Percentiles rank a stretch among this genome's conserved stretches.
Evolutionary conservation across 2,113 vertebrate species (phyloP).

Genomic region (Zosterops pallidus): DNA sequence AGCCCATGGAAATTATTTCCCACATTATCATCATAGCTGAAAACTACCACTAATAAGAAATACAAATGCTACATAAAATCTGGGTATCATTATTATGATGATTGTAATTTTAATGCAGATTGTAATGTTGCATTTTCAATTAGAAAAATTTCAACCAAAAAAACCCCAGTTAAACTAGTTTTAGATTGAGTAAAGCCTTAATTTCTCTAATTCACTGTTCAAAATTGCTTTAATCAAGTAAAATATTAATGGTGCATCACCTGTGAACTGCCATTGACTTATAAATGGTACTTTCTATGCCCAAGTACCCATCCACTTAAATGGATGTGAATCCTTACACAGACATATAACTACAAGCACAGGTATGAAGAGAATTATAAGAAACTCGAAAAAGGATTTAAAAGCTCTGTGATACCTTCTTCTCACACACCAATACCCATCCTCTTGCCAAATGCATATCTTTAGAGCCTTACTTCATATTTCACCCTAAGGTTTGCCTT

Average conservation of each 20-base stretch:
- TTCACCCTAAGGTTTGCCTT: background rate
- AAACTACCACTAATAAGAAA: constrained; percentile 50
- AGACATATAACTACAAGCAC: background rate
- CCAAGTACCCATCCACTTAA: background rate
- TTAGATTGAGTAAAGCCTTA: background rate
- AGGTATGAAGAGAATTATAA: background rate
- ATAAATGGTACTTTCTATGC: background rate
- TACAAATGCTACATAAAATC: constrained; percentile 16
- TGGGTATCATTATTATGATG: background rate
- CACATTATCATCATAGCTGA: constrained; percentile 27
- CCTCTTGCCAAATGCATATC: background rate
- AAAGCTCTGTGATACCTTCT: background rate
- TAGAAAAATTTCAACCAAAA: background rate
- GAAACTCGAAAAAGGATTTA: background rate
- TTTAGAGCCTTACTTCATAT: background rate
- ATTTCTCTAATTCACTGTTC: background rate
- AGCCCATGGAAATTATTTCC: constrained; percentile 36
- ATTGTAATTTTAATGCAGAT: background rate
- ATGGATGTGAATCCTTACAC: background rate
- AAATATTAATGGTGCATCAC: background rate
- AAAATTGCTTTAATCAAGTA: background rate
- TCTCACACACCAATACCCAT: background rate
- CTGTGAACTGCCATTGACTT: background rate
- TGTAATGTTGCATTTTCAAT: background rate
- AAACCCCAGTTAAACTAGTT: background rate